Percentiles rank a stretch among this genome's conserved stretches.
phyloP scores from a whole-genome alignment of 2,113 vertebrate genomes.

The Neodon shergylaensis region DNA sequence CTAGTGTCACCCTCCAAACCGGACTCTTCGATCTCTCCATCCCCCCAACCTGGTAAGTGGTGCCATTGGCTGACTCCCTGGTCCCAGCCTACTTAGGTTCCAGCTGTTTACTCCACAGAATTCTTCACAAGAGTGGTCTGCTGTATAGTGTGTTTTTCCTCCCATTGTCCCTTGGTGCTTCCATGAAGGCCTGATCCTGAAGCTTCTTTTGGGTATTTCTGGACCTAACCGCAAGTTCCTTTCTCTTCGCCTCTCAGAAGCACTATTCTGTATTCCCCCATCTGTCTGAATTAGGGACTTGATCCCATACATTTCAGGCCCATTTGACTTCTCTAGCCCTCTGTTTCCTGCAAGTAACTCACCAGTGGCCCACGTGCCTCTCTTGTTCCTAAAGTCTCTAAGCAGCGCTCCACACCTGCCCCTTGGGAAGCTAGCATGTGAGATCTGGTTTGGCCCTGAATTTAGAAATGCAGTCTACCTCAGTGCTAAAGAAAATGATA shows the following conservation, averaged over 20 bases:
- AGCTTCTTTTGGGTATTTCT: no score
- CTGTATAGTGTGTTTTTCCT: fast-evolving
- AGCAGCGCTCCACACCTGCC: no score
- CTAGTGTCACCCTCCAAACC: fast-evolving
- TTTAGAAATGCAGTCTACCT: fast-evolving
- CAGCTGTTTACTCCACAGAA: background rate
- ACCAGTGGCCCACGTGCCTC: fast-evolving
- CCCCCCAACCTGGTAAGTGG: background rate
- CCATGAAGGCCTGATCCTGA: fast-evolving
- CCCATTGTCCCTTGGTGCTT: fast-evolving
- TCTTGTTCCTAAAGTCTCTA: no score
- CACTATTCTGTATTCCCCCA: background rate
- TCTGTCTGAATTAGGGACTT: background rate
- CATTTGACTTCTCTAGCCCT: background rate
- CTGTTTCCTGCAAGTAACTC: background rate
- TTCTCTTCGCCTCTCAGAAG: background rate
- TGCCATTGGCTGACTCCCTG: fast-evolving
- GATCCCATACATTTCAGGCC: background rate
- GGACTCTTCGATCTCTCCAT: fast-evolving
- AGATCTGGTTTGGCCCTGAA: fast-evolving
- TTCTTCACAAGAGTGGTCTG: fast-evolving
- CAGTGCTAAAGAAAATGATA: fast-evolving
- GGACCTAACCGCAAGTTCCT: fast-evolving
- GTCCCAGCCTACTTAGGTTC: background rate
- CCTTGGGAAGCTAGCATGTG: background rate